Evolutionary conservation across 2,113 vertebrate genomes (phyloP), one percentile per base, ranked within the genome.

Genomic region (Gulo gulo): DNA sequence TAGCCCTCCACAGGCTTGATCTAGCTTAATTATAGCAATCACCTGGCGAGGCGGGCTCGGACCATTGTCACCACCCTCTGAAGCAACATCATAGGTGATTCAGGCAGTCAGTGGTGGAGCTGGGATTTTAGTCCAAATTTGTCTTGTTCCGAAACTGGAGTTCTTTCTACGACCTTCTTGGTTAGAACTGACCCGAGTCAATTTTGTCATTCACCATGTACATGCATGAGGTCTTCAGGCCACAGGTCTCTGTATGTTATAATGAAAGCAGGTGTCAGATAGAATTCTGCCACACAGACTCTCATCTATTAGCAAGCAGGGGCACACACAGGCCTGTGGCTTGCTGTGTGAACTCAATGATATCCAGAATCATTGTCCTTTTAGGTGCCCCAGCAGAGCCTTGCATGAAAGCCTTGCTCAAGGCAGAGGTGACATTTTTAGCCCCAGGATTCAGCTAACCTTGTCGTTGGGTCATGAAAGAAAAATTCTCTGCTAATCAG

Each of bases 121-220:
- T 91, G 88, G 90, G 47, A 83, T 97, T 90, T 94, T 50, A 82
- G 81, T 96, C 92, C 88, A 94, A 78, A 94, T 98, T 29, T 97
- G 94, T 94, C 94, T 91, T 69, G 6, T 95, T 97, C 81, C 0
- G 39, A 97, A 96, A 95, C 84, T 87, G 71, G 65, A 98, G 90
- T 97, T 96, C 94, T 97, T 81, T 95, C 87, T 29, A 67, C 0
- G 80, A 97, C 96, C 92, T 94, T 79, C 96, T 67, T 93, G 91
- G 97, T 69, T 88, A 92, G 95, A 82, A 42, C 45, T 91, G 97
- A 98, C 97, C 98, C 6, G 59, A 91, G 71, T 96, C 94, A 91
- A 87, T 97, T 94, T 96, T 93, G 65, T 86, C 89, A 57, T 98
- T 97, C 96, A 50, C 94, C 88, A 29, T 12, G 45, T 55, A 91